Percentiles rank a stretch among this genome's conserved stretches.
Evolutionary conservation across 2,888 invertebrate genomes (phyloP).

Genomic region (Oxytorus armatus): DNA sequence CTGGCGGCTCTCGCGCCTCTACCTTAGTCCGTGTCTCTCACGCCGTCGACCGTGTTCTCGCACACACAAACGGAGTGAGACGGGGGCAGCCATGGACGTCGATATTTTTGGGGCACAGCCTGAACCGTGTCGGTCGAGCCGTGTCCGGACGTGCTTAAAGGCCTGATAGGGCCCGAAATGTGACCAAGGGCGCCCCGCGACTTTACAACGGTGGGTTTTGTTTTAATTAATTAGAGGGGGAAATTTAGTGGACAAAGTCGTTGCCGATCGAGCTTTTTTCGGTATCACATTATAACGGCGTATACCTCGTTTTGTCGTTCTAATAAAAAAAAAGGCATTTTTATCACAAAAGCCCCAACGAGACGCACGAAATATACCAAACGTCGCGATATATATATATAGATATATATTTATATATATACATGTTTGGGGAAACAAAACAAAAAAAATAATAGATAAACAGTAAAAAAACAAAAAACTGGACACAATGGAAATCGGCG

Average conservation of each 20-base stretch:
- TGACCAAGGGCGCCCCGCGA: slow-evolving; percentile 67
- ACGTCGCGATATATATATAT: background rate
- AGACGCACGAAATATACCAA: slow-evolving; percentile 7
- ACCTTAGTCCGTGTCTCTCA: slow-evolving; percentile 24
- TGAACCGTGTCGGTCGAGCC: slow-evolving; percentile 74
- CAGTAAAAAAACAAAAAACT: slow-evolving; percentile 21
- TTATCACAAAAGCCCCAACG: slow-evolving; percentile 18
- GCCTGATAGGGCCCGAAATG: slow-evolving; percentile 79
- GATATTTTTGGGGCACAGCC: slow-evolving; percentile 83
- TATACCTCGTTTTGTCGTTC: slow-evolving; percentile 6
- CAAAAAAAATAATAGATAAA: slow-evolving; percentile 6
- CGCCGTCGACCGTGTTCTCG: slow-evolving; percentile 45
- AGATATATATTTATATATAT: background rate
- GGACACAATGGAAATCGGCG: slow-evolving; percentile 70
- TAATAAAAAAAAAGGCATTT: slow-evolving; percentile 7
- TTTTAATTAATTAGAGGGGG: slow-evolving; percentile 62
- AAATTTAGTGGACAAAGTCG: slow-evolving; percentile 14
- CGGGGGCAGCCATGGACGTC: slow-evolving; percentile 82
- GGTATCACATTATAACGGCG: slow-evolving; percentile 15
- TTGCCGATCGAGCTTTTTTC: slow-evolving; percentile 11
- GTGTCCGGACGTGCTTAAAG: slow-evolving; percentile 73
- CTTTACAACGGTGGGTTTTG: slow-evolving; percentile 65
- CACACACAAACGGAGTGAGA: slow-evolving; percentile 56
- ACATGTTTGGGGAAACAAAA: background rate
- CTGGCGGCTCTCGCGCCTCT: slow-evolving; percentile 37